phyloP scores from a whole-genome alignment of 2,888 invertebrate species.

The Limenitis camilla region DNA sequence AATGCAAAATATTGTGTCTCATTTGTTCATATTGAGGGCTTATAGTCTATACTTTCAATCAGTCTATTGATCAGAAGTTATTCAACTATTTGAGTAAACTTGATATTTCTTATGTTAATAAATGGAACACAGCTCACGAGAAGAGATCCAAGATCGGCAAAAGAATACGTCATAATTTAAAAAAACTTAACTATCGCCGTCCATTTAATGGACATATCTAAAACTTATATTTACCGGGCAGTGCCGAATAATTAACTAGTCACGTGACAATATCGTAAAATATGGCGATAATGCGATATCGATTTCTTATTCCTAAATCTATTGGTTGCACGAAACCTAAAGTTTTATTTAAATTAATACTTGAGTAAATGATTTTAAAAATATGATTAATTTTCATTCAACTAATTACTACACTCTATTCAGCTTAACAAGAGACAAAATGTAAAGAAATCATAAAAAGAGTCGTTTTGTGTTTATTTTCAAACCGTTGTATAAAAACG shows the following conservation, averaged over 20 bases:
- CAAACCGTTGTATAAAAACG: no score
- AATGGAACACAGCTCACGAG: constrained; percentile 8
- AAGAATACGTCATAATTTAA: constrained; percentile 41
- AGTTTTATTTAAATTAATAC: no score
- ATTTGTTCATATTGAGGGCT: constrained; percentile 1
- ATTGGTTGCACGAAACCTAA: no score
- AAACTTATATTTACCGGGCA: constrained; percentile 38
- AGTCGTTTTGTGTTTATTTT: no score
- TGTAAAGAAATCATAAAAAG: no score
- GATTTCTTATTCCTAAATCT: background rate
- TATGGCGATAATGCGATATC: constrained; percentile 33
- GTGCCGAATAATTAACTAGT: constrained; percentile 37
- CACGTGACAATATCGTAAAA: constrained; percentile 32
- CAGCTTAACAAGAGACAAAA: no score
- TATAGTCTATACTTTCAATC: constrained; percentile 13
- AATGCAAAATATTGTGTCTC: background rate
- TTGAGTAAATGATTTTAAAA: no score
- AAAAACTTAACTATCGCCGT: constrained; percentile 44
- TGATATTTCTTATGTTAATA: constrained; percentile 3
- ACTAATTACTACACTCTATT: no score
- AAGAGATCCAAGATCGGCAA: constrained; percentile 23
- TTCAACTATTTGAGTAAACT: constrained; percentile 2
- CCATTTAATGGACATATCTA: constrained; percentile 57
- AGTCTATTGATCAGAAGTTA: constrained; percentile 14
- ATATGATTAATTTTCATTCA: no score